These are phyloP conservation scores for Troides helena DNA, from an alignment of 2,888 invertebrate genomes.

Conservation along the genomic window DNA sequence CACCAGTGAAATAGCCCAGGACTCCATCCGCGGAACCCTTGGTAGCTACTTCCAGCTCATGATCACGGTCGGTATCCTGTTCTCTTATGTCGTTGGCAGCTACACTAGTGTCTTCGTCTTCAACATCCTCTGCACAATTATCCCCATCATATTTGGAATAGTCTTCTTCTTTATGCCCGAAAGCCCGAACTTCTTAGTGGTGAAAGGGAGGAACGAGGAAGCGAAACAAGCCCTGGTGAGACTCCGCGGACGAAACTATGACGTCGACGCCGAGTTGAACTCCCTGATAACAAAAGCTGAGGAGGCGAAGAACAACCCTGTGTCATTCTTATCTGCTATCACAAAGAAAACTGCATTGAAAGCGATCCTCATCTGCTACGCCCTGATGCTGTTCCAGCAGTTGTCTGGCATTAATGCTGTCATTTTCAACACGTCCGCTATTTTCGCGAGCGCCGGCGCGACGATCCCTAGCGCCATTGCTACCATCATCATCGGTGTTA, in stretches of 20 bases:
- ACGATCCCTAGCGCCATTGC: slow-evolving; percentile 80
- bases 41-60: slow-evolving; percentile 94
- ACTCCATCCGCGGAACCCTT: slow-evolving; percentile 89
- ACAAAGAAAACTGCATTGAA: slow-evolving; percentile 82
- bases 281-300: slow-evolving; percentile 80
- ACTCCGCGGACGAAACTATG: slow-evolving; percentile 87
- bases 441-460: slow-evolving; percentile 85
- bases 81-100: slow-evolving; percentile 86
- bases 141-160: slow-evolving; percentile 85
- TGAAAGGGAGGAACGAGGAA: slow-evolving; percentile 81
- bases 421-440: slow-evolving; percentile 87
- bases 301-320: slow-evolving; percentile 72
- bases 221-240: slow-evolving; percentile 85
- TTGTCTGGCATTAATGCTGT: slow-evolving; percentile 91
- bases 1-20: slow-evolving; percentile 92
- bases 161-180: slow-evolving; percentile 93
- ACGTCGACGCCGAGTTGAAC: slow-evolving; percentile 83
- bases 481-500: slow-evolving; percentile 90
- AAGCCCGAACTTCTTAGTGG: slow-evolving; percentile 86
- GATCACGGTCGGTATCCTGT: slow-evolving; percentile 90
- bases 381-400: slow-evolving; percentile 95
- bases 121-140: slow-evolving; percentile 82
- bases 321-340: slow-evolving; percentile 79
- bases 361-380: slow-evolving; percentile 85
- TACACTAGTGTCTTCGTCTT: slow-evolving; percentile 79